These are phyloP conservation scores for Sminthurinus aureus DNA, from an alignment of 2,888 invertebrate species.

Conservation along the genomic window DNA sequence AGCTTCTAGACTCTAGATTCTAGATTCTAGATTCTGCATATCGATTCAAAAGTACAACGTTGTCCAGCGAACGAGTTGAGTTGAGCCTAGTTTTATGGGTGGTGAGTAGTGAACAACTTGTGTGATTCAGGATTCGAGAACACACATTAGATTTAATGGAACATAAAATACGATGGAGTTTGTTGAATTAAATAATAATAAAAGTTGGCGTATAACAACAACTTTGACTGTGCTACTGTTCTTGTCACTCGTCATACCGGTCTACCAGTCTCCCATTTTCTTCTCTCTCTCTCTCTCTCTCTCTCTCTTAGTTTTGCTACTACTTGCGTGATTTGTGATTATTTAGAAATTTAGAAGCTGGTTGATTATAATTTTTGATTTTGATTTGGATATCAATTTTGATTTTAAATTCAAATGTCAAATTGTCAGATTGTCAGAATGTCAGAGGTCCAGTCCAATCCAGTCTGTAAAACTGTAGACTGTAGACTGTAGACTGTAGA, in stretches of 20 bases:
- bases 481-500: no score
- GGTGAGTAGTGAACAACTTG: constrained; percentile 4
- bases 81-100: not conserved
- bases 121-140: constrained; percentile 8
- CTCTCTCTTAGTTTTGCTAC: not conserved
- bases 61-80: no score
- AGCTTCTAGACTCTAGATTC: not conserved
- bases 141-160: constrained; percentile 7
- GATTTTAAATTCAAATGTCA: no score
- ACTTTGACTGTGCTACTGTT: constrained; percentile 2
- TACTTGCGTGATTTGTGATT: not conserved
- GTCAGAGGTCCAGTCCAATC: no score
- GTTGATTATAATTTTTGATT: no score
- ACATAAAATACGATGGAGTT: constrained; percentile 15
- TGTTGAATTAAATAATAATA: constrained; percentile 21
- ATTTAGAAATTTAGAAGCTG: no score
- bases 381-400: no score
- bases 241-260: not conserved
- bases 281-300: not conserved
- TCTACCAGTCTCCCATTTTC: not conserved
- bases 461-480: no score
- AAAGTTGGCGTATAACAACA: constrained; percentile 14
- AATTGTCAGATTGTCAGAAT: no score
- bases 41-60: no score
- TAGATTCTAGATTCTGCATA: not conserved